Base-by-base conservation (phyloP, 1,140 invertebrate genomes). In the Caerostris darwini region DNA sequence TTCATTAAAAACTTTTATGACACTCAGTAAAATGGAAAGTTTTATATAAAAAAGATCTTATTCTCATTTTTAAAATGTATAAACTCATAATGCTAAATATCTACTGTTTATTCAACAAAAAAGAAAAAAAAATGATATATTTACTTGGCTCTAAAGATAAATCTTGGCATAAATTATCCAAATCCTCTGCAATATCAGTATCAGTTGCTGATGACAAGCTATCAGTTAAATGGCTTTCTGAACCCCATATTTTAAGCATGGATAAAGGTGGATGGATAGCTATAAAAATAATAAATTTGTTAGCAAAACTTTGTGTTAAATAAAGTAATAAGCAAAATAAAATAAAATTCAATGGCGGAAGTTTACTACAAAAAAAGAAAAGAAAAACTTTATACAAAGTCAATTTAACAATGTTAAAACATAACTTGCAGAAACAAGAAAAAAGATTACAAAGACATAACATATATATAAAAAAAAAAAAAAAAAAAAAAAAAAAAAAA, bases 191-290 rank as follows among this genome's bases (percentile, higher is more conserved):
- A 59, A 82, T 50, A 82, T 94, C 92, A 14, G 88, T 53, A 56
- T 94, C 93, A 69, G 93, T 85, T 7, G 71, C 14, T 17, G 92
- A 94, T 50, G 92, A 94, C 50, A 90, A 58, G 53, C 58, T 83
- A 58, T 87, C 83, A 7, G 83, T 93, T 10, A 71, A 59, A 19
- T 93, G 83, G 34, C 92, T 93, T 7, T 94, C 93, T 58, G 87
- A 83, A 59, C 69, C 93, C 87, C 87, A 90, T n/a, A 89, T 7
- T 82, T 83, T 67, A 10, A 94, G 56, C 61, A 90, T 61, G n/a
- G 87, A 85, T 59, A 94, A 90, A 57, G 93, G 93, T 57, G 93
- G 87, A 94, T 90, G 81, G 59, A 94, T 94, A 50, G 93, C 93
- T 94, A 64, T 19, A 82, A 69, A 85, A 17, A 61, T n/a, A n/a